phyloP scores from a whole-genome alignment of 2,113 vertebrate genomes.

The Gambusia holbrooki region DNA sequence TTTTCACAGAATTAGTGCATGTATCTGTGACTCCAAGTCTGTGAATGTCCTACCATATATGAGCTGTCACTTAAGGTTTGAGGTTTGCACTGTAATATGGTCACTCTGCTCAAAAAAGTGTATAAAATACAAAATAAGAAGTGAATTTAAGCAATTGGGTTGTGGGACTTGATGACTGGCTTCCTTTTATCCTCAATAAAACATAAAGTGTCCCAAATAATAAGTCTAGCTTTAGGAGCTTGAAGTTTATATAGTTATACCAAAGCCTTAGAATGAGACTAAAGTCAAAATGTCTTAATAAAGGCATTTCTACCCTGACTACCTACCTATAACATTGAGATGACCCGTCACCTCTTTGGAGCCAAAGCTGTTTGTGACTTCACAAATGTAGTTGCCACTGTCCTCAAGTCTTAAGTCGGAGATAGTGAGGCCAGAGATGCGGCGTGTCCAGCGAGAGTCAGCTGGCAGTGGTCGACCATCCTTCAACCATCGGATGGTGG shows the following conservation, averaged over 20 bases:
- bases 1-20: slow-evolving; percentile 31
- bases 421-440: slow-evolving; percentile 90
- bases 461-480: slow-evolving; percentile 91
- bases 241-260: not conserved
- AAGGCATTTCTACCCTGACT: not conserved
- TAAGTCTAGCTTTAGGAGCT: not conserved
- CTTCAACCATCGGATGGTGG: slow-evolving; percentile 94
- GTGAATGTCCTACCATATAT: slow-evolving; percentile 52
- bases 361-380: slow-evolving; percentile 98
- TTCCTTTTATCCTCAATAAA: not conserved
- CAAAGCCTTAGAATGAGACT: no score
- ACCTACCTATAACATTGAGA: slow-evolving; percentile 90
- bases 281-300: not conserved
- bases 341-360: slow-evolving; percentile 93
- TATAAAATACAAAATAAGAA: no score
- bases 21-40: slow-evolving; percentile 34
- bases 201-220: no score
- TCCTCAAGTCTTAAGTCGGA: slow-evolving; percentile 92
- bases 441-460: slow-evolving; percentile 92
- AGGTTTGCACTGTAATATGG: slow-evolving; percentile 67
- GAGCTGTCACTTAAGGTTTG: slow-evolving; percentile 75
- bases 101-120: slow-evolving; percentile 50
- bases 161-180: not conserved
- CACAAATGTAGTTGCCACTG: slow-evolving; percentile 96
- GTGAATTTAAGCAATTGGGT: no score